Percentiles rank a stretch among this genome's conserved stretches.
phyloP scores from a whole-genome alignment of 2,797 vertebrate species.

The Epinephelus coioides region DNA sequence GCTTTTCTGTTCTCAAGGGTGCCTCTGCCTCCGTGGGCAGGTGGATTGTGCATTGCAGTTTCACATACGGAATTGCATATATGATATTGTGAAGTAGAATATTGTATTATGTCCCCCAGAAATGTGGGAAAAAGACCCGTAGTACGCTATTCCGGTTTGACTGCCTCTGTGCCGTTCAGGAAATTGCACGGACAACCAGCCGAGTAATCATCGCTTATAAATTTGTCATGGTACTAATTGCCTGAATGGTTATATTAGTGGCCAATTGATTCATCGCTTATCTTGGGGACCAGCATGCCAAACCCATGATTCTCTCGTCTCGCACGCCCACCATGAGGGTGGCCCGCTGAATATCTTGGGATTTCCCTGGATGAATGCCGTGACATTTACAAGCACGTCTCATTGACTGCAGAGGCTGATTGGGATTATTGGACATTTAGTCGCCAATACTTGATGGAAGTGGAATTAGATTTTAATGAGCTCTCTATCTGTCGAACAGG shows the following conservation, averaged over 20 bases:
- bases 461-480: conserved; percentile 69
- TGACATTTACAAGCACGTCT: conserved; percentile 60
- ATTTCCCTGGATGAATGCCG: conserved; percentile 33
- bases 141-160: background rate
- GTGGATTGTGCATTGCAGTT: conserved; percentile 4
- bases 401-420: conserved; percentile 53
- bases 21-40: background rate
- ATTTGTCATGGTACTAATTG: conserved; percentile 77
- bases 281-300: conserved; percentile 23
- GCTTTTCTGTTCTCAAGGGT: conserved; percentile 5
- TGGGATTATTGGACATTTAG: conserved; percentile 65
- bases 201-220: conserved; percentile 62
- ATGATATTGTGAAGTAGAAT: background rate
- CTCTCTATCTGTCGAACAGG: conserved; percentile 30
- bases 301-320: conserved; percentile 34
- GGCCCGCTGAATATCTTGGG: conserved; percentile 27
- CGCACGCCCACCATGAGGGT: background rate
- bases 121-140: conserved; percentile 7
- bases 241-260: conserved; percentile 66
- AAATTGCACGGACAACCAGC: conserved; percentile 56
- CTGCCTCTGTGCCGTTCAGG: conserved; percentile 12
- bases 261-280: conserved; percentile 72
- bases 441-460: conserved; percentile 36
- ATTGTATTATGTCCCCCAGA: conserved; percentile 5
- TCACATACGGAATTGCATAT: conserved; percentile 1